These are phyloP conservation scores for Glandiceps talaboti DNA, from an alignment of 53 echinoderm and acorn worm species.

Conservation along the genomic window DNA sequence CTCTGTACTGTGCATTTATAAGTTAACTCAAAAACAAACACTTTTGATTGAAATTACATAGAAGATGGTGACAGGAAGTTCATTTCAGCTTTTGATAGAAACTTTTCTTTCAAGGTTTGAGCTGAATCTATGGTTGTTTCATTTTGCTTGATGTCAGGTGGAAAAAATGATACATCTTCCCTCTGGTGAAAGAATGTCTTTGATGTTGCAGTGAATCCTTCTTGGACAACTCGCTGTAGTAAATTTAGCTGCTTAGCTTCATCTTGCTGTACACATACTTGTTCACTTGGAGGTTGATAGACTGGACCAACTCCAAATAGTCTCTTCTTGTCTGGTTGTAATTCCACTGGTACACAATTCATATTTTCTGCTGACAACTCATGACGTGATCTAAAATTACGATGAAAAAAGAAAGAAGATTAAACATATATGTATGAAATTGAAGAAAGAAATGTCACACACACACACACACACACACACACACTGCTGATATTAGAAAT, in stretches of 20 bases:
- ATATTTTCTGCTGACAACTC: not conserved
- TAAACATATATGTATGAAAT: too few species aligned
- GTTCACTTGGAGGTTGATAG: slow-evolving; percentile 62
- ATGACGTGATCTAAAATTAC: not conserved
- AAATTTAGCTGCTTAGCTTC: not conserved
- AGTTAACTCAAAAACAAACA: too few species aligned
- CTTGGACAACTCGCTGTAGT: slow-evolving; percentile 1
- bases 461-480: too few species aligned
- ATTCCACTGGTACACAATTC: slow-evolving; percentile 11
- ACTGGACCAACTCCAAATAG: slow-evolving; percentile 74
- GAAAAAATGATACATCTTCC: not conserved
- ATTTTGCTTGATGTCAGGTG: not conserved
- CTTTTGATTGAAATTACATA: slow-evolving; percentile 18
- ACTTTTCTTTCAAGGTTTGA: not conserved
- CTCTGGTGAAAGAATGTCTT: not conserved
- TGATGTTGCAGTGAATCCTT: slow-evolving; percentile 11
- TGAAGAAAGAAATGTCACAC: too few species aligned
- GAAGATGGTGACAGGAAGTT: slow-evolving; percentile 38
- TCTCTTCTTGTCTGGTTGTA: slow-evolving; percentile 55
- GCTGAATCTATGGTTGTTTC: not conserved
- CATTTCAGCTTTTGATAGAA: slow-evolving; percentile 30
- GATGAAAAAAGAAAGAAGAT: too few species aligned
- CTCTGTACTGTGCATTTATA: too few species aligned
- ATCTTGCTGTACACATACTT: slow-evolving; percentile 11
- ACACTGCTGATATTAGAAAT: too few species aligned